phyloP scores from a whole-genome alignment of 2,113 vertebrate species.

The Monarcha castaneiventris region DNA sequence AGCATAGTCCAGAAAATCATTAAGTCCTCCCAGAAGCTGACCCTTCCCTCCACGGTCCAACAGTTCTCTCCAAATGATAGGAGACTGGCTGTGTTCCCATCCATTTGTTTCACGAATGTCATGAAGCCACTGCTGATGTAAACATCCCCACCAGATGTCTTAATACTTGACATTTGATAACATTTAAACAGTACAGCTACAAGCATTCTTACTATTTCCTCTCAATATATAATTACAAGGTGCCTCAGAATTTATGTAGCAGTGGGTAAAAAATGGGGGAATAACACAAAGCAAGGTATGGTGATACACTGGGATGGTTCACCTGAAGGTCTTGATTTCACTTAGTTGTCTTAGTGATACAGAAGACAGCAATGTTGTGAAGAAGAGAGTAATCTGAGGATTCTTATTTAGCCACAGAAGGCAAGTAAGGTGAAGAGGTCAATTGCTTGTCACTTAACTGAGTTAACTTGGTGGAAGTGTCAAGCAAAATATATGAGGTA shows the following conservation, averaged over 20 bases:
- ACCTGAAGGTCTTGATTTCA: neutral
- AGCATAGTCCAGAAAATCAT: constrained; percentile 86
- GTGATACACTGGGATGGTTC: neutral
- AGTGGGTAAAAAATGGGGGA: neutral
- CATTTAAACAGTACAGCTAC: neutral
- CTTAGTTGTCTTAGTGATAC: neutral
- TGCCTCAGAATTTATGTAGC: neutral
- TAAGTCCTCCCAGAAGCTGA: constrained; percentile 85
- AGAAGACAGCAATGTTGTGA: neutral
- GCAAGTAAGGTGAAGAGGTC: neutral
- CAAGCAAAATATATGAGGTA: neutral
- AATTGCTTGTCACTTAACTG: neutral
- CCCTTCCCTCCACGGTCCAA: constrained; percentile 85
- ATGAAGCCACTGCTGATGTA: constrained; percentile 83
- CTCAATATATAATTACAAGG: neutral
- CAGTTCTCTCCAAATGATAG: constrained; percentile 93
- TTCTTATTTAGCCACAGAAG: neutral
- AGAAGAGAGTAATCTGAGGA: neutral
- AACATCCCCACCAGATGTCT: neutral
- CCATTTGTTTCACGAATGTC: constrained; percentile 76
- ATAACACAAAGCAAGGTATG: neutral
- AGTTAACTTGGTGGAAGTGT: neutral
- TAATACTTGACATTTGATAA: neutral
- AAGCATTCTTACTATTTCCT: neutral
- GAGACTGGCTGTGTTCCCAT: constrained; percentile 83